These are phyloP conservation scores for Boulengeromyrus knoepffleri DNA, from an alignment of 2,113 vertebrate genomes.

Conservation along the genomic window DNA sequence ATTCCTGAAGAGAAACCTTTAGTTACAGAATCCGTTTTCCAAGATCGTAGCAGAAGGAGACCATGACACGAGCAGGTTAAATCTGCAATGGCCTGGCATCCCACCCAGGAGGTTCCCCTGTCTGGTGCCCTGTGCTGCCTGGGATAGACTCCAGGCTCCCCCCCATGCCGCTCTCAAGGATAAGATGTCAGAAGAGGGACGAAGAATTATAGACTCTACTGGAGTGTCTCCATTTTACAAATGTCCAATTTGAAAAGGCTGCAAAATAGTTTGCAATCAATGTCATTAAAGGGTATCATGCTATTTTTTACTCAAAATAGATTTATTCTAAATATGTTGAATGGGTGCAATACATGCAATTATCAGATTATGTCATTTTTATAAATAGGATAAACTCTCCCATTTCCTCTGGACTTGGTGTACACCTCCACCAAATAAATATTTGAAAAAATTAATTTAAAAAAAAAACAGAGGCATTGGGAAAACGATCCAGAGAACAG, in stretches of 20 bases:
- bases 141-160: background rate
- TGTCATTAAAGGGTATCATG: background rate
- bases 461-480: background rate
- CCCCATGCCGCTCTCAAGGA: background rate
- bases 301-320: background rate
- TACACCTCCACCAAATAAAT: background rate
- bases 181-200: background rate
- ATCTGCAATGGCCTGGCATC: background rate
- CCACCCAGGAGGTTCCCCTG: background rate
- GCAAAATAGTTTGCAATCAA: background rate
- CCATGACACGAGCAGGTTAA: background rate
- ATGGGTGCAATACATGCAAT: background rate
- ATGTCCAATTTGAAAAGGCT: background rate
- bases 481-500: background rate
- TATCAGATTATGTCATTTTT: background rate
- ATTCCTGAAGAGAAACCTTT: slow-evolving; percentile 1
- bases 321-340: background rate
- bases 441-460: background rate
- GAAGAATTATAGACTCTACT: background rate
- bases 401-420: background rate
- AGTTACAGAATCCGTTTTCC: background rate
- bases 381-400: background rate
- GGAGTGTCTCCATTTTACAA: background rate
- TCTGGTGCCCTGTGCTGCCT: background rate
- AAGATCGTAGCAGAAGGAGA: background rate